Evolutionary conservation across 1,140 invertebrate species (phyloP), one percentile per base, ranked within the genome.

Genomic region (Heliothis subflexa): DNA sequence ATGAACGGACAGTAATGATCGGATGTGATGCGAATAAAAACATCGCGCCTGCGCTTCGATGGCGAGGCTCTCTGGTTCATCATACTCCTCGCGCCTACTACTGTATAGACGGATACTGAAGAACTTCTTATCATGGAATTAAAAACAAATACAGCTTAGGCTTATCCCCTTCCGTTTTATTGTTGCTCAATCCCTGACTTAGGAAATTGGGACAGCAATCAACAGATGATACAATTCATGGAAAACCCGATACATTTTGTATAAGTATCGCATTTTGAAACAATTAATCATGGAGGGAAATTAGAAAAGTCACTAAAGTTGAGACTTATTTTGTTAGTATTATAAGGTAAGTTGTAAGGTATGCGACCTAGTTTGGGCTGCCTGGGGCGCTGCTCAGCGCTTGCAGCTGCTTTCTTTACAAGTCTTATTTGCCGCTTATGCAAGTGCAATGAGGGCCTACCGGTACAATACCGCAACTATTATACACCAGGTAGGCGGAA

Each of bases 1-100:
- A 70, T 70, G 66, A 52, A 50, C 66, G 66, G 66, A 28, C 66
- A 50, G 47, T 70, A 70, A 70, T 70, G 66, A 70, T 70, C 66
- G 66, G 66, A 70, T 70, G 66, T 50, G 49, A 70, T 50, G 47
- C 4, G 66, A 70, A 70, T 70, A 21, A 28, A 50, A 50, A 70
- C 4, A 28, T 70, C 47, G 45, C 66, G 49, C 49, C 47, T 70
- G 49, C 66, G 66, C 49, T 25, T 52, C 11, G 5, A 52, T 33
- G 61, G 33, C 40, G 1, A 16, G 16, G 2, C 54, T n/a, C n/a
- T 21, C 40, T 21, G 40, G 10, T 45, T 64, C 33, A 28, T n/a
- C n/a, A 45, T 47, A 64, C 21, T 28, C 13, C 55, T 21, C 13
- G 50, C 14, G 5, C 50, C 25, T 33, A 61, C 57, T 61, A 28